Percentiles rank a stretch among this genome's conserved stretches.
phyloP scores from a whole-genome alignment of 2,888 invertebrate species.

The Eupithecia dodoneata region DNA sequence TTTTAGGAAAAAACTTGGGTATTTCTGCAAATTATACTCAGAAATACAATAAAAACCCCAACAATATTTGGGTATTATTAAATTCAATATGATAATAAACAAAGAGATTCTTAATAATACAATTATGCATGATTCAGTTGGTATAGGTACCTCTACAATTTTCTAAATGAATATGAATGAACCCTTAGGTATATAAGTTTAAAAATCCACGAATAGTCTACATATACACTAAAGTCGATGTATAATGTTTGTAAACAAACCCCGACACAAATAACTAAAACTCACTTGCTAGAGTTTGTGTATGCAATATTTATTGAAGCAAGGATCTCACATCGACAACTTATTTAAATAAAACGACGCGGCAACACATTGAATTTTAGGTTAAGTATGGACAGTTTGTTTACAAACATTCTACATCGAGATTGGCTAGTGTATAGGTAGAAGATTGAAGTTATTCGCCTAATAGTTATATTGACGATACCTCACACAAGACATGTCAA shows the following conservation, averaged over 20 bases:
- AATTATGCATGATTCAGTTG: slow-evolving; percentile 10
- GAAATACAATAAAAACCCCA: not conserved
- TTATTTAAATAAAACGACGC: no score
- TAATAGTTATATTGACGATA: not conserved
- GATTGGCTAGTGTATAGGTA: no score
- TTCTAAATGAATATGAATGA: slow-evolving; percentile 31
- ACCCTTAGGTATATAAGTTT: slow-evolving; percentile 41
- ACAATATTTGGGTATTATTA: not conserved
- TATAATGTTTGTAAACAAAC: no score
- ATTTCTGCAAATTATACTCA: not conserved
- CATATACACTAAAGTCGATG: no score
- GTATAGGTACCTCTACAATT: slow-evolving; percentile 18
- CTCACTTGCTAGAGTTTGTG: no score
- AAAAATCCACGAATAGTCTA: not conserved
- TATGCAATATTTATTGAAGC: no score
- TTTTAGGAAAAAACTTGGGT: no score
- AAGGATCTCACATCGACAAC: no score
- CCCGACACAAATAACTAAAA: no score
- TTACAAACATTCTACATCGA: no score
- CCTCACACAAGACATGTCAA: not conserved
- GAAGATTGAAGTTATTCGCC: not conserved
- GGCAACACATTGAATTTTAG: no score
- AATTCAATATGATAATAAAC: not conserved
- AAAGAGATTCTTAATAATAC: slow-evolving; percentile 40
- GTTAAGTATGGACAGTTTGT: no score